These are phyloP conservation scores for Brachyhypopomus gauderio DNA, from an alignment of 2,113 vertebrate genomes.

Conservation along the genomic window DNA sequence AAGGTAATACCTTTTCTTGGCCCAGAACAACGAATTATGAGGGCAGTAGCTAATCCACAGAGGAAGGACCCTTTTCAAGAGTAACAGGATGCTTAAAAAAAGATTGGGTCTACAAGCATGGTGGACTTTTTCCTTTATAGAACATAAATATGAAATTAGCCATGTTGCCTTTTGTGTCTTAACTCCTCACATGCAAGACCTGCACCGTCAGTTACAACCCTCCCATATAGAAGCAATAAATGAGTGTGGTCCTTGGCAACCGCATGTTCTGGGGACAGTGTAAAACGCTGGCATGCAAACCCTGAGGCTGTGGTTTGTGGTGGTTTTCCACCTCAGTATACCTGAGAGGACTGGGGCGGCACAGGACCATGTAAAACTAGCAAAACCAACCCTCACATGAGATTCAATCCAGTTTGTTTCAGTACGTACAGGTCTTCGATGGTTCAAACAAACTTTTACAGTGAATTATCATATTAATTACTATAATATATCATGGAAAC, in stretches of 20 bases:
- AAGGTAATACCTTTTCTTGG: slow-evolving; percentile 38
- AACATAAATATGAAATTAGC: slow-evolving; percentile 15
- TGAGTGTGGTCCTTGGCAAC: slow-evolving; percentile 59
- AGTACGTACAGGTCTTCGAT: background rate
- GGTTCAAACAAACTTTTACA: background rate
- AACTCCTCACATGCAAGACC: slow-evolving; percentile 28
- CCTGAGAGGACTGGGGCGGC: slow-evolving; percentile 23
- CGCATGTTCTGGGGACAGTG: slow-evolving; percentile 36
- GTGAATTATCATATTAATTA: background rate
- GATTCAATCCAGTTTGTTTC: background rate
- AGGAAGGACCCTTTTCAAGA: background rate
- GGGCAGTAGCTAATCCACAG: background rate
- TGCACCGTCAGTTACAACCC: slow-evolving; percentile 31
- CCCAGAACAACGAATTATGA: slow-evolving; percentile 24
- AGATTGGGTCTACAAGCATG: background rate
- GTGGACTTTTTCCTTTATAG: background rate
- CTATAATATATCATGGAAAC: background rate
- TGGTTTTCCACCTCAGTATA: slow-evolving; percentile 41
- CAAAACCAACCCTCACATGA: background rate
- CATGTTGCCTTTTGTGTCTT: slow-evolving; percentile 14
- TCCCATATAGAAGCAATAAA: slow-evolving; percentile 52
- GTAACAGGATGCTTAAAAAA: background rate
- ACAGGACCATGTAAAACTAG: slow-evolving; percentile 24
- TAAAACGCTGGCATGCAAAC: slow-evolving; percentile 53
- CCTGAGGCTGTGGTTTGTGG: slow-evolving; percentile 49